Evolutionary conservation across 1,140 invertebrate species (phyloP).

Genomic region (Ganaspis sp.): DNA sequence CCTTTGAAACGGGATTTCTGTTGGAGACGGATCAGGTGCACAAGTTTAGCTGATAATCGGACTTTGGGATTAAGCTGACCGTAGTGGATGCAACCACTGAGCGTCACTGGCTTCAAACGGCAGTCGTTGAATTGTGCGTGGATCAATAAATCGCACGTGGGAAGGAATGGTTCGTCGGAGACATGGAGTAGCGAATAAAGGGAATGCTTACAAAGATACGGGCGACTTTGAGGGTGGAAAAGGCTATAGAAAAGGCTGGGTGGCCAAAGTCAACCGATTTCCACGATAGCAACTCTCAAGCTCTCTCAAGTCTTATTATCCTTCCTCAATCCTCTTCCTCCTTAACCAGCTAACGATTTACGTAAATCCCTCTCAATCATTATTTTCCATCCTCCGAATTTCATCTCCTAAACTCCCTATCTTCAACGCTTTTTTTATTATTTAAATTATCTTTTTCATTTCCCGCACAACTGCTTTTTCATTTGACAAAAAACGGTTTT

Average conservation of each 20-base stretch:
- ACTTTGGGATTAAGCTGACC: constrained; percentile 16
- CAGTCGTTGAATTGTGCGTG: constrained; percentile 68
- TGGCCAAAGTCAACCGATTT: constrained; percentile 57
- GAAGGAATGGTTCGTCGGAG: constrained; percentile 65
- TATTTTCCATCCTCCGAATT: constrained; percentile 30
- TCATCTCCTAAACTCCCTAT: no score
- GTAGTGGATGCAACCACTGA: constrained; percentile 44
- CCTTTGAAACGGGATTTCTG: constrained; percentile 18
- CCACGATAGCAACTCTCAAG: constrained; percentile 38
- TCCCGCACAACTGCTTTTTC: no score
- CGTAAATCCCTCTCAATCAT: constrained; percentile 44
- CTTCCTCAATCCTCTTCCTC: constrained; percentile 31
- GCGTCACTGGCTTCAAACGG: constrained; percentile 60
- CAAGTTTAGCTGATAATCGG: constrained; percentile 19
- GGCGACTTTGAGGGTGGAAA: constrained; percentile 9
- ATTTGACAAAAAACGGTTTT: no score
- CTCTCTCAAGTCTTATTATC: constrained; percentile 44
- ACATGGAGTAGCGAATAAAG: constrained; percentile 65
- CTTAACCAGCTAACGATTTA: constrained; percentile 47
- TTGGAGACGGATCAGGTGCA: neutral
- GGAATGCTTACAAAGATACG: constrained; percentile 59
- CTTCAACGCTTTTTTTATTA: no score
- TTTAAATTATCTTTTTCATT: no score
- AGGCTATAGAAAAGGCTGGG: constrained; percentile 31
- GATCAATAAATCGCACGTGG: constrained; percentile 75